These are phyloP conservation scores for Bucorvus abyssinicus DNA, from an alignment of 2,797 vertebrate species.

Conservation along the genomic window DNA sequence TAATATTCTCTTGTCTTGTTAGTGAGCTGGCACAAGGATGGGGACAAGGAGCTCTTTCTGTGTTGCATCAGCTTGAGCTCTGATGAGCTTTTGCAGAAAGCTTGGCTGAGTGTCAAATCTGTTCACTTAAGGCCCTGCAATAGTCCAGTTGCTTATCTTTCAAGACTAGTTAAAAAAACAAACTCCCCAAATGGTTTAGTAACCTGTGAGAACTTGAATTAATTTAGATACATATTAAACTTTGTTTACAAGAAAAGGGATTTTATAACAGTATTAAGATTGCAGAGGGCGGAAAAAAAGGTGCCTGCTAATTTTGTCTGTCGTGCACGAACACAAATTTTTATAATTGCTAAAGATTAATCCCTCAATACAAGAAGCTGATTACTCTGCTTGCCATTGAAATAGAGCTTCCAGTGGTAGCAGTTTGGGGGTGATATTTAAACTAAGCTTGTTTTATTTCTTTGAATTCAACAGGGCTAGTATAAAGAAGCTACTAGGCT, in stretches of 20 bases:
- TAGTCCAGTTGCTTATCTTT: background rate
- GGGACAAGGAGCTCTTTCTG: background rate
- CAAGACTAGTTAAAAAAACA: background rate
- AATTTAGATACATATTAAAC: background rate
- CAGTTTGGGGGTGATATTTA: background rate
- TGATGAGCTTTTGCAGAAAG: background rate
- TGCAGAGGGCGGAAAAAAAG: background rate
- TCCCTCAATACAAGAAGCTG: background rate
- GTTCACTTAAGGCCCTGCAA: background rate
- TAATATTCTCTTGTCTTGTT: background rate
- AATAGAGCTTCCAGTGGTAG: background rate
- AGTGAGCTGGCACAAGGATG: background rate
- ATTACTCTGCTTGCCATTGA: background rate
- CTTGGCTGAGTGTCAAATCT: background rate
- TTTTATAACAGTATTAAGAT: background rate
- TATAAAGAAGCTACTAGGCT: background rate
- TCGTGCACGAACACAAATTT: background rate
- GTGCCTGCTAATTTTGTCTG: background rate
- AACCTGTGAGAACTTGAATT: background rate
- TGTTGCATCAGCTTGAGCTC: background rate
- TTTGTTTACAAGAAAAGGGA: background rate
- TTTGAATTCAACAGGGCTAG: background rate
- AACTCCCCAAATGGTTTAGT: background rate
- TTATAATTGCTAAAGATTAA: background rate
- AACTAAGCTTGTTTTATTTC: background rate